Evolutionary conservation across 2,113 vertebrate genomes (phyloP).

Genomic region (Pipa parva): DNA sequence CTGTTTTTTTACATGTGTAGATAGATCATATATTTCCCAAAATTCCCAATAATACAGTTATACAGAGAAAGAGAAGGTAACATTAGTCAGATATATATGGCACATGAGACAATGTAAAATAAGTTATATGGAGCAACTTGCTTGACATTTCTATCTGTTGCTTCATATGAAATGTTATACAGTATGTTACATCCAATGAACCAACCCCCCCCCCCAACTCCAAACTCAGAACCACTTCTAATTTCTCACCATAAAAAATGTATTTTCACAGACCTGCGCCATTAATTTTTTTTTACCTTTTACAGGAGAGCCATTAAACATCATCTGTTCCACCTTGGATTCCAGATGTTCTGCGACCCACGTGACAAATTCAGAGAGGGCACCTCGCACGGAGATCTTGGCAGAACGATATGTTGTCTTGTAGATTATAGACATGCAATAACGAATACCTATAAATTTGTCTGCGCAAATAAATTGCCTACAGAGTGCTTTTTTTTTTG

Average conservation of each 20-base stretch:
- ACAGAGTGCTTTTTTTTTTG: slow-evolving; percentile 17
- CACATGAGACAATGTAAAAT: neutral
- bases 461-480: slow-evolving; percentile 38
- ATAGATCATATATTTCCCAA: no score
- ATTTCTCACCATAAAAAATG: slow-evolving; percentile 31
- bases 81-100: neutral
- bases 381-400: slow-evolving; percentile 26
- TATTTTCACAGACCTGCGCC: slow-evolving; percentile 34
- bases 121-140: slow-evolving; percentile 2
- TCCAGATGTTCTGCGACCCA: slow-evolving; percentile 37
- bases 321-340: slow-evolving; percentile 41
- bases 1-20: no score
- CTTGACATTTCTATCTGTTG: neutral
- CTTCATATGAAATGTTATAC: neutral
- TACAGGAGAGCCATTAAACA: slow-evolving; percentile 42
- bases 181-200: neutral
- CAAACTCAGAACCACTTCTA: slow-evolving; percentile 13
- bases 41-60: neutral
- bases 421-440: slow-evolving; percentile 40
- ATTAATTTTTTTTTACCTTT: slow-evolving; percentile 33
- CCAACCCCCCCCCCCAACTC: neutral
- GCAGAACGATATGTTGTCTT: slow-evolving; percentile 43
- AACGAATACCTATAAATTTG: slow-evolving; percentile 38
- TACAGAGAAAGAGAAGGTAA: neutral
- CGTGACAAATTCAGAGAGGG: slow-evolving; percentile 31